phyloP scores from a whole-genome alignment of 1,140 invertebrate genomes.

The Pseudomyrmex dendroicus region DNA sequence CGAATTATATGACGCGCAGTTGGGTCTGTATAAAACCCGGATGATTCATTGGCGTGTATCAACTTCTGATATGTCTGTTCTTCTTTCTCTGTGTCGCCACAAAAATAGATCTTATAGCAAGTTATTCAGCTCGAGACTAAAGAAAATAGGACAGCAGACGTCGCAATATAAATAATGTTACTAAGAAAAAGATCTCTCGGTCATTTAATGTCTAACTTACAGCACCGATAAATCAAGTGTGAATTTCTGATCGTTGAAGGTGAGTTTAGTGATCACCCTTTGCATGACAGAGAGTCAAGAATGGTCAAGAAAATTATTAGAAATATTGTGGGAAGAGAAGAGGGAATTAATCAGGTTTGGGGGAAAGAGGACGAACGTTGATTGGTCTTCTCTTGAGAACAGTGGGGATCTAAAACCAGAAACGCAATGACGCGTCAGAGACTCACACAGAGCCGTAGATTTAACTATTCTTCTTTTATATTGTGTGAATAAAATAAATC shows the following conservation, averaged over 20 bases:
- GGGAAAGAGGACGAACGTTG: conserved; percentile 4
- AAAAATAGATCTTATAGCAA: conserved; percentile 14
- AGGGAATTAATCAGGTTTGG: background rate
- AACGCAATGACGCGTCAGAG: background rate
- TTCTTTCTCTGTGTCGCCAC: background rate
- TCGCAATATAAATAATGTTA: background rate
- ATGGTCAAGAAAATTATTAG: conserved; percentile 59
- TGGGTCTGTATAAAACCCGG: conserved; percentile 45
- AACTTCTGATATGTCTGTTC: conserved; percentile 49
- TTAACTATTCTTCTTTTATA: background rate
- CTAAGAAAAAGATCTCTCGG: background rate
- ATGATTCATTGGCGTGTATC: conserved; percentile 62
- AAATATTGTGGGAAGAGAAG: background rate
- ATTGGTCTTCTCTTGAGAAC: conserved; percentile 48
- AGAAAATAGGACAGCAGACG: background rate
- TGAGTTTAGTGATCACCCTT: conserved; percentile 65
- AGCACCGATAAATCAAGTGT: conserved; percentile 35
- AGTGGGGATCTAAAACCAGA: conserved; percentile 18
- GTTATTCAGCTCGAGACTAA: background rate
- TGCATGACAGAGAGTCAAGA: conserved; percentile 63
- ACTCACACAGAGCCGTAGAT: background rate
- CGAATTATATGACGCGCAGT: conserved; percentile 67
- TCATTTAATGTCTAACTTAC: conserved; percentile 15
- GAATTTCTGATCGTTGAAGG: conserved; percentile 50
- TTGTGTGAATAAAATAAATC: too few species aligned